These are phyloP conservation scores for Oryzias celebensis DNA, from an alignment of 2,113 vertebrate genomes.

Conservation along the genomic window DNA sequence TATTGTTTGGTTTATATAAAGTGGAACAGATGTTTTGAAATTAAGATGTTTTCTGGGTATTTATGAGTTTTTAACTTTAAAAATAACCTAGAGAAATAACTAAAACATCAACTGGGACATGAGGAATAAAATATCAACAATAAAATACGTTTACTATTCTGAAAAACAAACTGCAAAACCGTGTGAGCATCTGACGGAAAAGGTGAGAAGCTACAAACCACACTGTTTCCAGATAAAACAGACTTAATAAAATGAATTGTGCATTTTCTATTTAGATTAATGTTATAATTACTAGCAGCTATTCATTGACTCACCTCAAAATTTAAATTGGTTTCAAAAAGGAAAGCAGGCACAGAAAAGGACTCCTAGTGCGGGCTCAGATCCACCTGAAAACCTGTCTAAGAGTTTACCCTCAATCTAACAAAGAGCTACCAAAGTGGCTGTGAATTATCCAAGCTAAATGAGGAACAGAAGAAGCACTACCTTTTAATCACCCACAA, in stretches of 20 bases:
- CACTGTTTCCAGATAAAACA: too few relatives aligned
- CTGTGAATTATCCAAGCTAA: conserved; percentile 84
- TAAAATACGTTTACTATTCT: too few relatives aligned
- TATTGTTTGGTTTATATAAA: too few relatives aligned
- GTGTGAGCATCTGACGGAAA: too few relatives aligned
- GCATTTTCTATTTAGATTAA: not conserved
- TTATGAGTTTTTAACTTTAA: too few relatives aligned
- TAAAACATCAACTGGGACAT: too few relatives aligned
- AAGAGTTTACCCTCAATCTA: conserved; percentile 74
- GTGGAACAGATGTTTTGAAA: too few relatives aligned
- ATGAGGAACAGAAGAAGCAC: conserved; percentile 83
- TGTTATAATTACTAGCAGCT: not conserved
- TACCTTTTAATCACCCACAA: conserved; percentile 83
- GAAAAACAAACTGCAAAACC: too few relatives aligned
- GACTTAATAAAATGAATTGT: not conserved
- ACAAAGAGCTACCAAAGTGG: conserved; percentile 79
- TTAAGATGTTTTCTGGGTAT: too few relatives aligned
- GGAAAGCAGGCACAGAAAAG: conserved; percentile 80
- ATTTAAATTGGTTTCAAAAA: conserved; percentile 75
- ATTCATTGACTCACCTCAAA: conserved; percentile 59
- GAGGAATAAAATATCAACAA: too few relatives aligned
- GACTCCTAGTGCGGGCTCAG: conserved; percentile 84
- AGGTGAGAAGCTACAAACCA: too few relatives aligned
- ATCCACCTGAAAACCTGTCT: conserved; percentile 79
- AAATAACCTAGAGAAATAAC: too few relatives aligned